Conservation (phyloP, 1,140 invertebrate species). For the Orchestia grillus region DNA sequence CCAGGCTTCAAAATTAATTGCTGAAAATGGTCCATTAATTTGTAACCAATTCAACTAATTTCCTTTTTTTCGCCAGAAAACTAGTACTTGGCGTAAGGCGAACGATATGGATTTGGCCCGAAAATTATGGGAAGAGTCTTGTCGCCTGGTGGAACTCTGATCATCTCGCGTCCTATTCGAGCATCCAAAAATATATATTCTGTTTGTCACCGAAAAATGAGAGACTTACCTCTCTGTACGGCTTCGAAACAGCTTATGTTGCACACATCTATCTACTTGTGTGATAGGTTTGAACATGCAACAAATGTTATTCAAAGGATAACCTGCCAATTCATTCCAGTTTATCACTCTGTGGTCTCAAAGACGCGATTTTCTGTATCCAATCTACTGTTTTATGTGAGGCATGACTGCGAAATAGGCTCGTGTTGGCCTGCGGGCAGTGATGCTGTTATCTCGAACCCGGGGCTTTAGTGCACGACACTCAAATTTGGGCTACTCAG, state of each 20-base stretch:
- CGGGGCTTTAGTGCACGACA: too few relatives aligned
- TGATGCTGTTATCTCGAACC: too few relatives aligned
- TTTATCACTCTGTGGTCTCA: too few relatives aligned
- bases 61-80: neutral
- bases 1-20: too few relatives aligned
- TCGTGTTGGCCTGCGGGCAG: too few relatives aligned
- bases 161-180: neutral
- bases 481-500: too few relatives aligned
- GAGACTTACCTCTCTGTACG: neutral
- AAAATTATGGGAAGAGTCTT: slow-evolving; percentile 27
- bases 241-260: neutral
- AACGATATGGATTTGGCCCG: slow-evolving; percentile 15
- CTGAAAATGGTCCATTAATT: neutral
- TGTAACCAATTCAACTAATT: neutral
- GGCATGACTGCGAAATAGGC: too few relatives aligned
- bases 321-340: too few relatives aligned
- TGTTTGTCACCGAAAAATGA: neutral
- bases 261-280: neutral
- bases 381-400: too few relatives aligned
- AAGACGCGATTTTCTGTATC: too few relatives aligned
- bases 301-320: too few relatives aligned
- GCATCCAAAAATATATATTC: neutral
- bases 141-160: neutral
- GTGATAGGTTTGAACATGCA: too few relatives aligned
- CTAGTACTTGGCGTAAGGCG: neutral